These are phyloP conservation scores for Rotaria socialis DNA, from an alignment of 2,888 invertebrate genomes.

Conservation along the genomic window DNA sequence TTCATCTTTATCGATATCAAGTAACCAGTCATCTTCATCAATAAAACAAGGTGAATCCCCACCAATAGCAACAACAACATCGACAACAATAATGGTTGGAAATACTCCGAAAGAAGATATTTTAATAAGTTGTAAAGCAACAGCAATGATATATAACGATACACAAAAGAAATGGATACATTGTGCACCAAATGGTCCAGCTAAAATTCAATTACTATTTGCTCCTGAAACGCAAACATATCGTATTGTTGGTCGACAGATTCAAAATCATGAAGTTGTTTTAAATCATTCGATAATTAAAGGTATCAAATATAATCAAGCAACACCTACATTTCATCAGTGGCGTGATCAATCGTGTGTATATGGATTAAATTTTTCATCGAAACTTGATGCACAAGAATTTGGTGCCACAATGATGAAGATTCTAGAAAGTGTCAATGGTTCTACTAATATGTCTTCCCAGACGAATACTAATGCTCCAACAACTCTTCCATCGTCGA, in stretches of 20 bases:
- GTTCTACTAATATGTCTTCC: background rate
- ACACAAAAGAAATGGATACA: slow-evolving; percentile 91
- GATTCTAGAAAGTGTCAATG: slow-evolving; percentile 1
- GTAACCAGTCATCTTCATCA: background rate
- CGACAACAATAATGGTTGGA: background rate
- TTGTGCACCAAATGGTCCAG: slow-evolving; percentile 68
- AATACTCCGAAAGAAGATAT: slow-evolving; percentile 37
- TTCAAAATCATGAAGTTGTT: slow-evolving; percentile 76
- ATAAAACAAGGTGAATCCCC: background rate
- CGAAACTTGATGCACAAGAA: slow-evolving; percentile 41
- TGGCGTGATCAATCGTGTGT: slow-evolving; percentile 84
- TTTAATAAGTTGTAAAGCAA: slow-evolving; percentile 43
- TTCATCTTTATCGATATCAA: background rate
- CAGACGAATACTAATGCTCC: background rate
- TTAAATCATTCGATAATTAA: slow-evolving; percentile 95
- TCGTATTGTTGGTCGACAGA: slow-evolving; percentile 89
- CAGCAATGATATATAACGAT: slow-evolving; percentile 88
- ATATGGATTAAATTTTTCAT: slow-evolving; percentile 93
- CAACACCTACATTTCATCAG: slow-evolving; percentile 95
- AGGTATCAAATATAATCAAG: slow-evolving; percentile 95
- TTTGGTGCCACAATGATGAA: slow-evolving; percentile 16
- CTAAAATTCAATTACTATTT: slow-evolving; percentile 96
- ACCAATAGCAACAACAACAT: background rate
- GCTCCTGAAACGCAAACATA: slow-evolving; percentile 93
- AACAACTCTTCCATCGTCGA: background rate